Evolutionary conservation across 2,113 vertebrate genomes (phyloP).

Genomic region (Oncorhynchus mykiss): DNA sequence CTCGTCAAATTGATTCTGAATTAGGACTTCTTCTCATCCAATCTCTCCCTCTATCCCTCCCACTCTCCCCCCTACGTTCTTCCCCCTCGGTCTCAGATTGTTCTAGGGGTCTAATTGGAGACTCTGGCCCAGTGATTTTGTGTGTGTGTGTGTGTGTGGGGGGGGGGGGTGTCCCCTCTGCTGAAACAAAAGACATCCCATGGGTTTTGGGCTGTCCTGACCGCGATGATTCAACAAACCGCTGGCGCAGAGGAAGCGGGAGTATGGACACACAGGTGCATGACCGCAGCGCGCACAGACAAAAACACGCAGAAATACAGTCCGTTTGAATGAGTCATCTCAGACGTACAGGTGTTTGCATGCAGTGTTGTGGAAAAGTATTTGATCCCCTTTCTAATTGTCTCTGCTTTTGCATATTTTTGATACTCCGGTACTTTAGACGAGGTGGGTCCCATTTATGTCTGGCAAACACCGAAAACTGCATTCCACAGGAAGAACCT

Average conservation of each 20-base stretch:
- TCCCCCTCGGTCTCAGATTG: not conserved
- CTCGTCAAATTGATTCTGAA: conserved; percentile 10
- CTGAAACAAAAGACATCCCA: not conserved
- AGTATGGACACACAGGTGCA: conserved; percentile 31
- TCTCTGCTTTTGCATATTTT: too few relatives aligned
- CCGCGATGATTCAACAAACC: conserved; percentile 39
- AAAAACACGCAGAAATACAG: not conserved
- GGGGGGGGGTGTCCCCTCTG: conserved; percentile 28
- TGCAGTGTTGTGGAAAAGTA: not conserved
- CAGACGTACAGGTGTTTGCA: not conserved
- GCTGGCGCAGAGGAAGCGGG: conserved; percentile 22
- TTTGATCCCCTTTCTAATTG: too few relatives aligned
- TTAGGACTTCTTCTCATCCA: conserved; percentile 40
- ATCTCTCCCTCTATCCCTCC: conserved; percentile 21
- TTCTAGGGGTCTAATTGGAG: conserved; percentile 57
- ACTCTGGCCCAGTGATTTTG: not conserved
- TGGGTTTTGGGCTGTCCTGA: conserved; percentile 26
- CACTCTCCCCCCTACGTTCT: conserved; percentile 7
- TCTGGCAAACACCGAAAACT: too few relatives aligned
- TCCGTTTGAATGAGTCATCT: not conserved
- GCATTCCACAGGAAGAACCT: too few relatives aligned
- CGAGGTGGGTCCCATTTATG: too few relatives aligned
- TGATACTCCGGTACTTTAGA: too few relatives aligned
- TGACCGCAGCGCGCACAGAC: not conserved
- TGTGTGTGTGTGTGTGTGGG: too few relatives aligned